Percentiles rank a stretch among this genome's conserved stretches.
Evolutionary conservation across 37 sponge, comb jelly and placozoan genomes (phyloP).

Genomic region (Bolinopsis microptera): DNA sequence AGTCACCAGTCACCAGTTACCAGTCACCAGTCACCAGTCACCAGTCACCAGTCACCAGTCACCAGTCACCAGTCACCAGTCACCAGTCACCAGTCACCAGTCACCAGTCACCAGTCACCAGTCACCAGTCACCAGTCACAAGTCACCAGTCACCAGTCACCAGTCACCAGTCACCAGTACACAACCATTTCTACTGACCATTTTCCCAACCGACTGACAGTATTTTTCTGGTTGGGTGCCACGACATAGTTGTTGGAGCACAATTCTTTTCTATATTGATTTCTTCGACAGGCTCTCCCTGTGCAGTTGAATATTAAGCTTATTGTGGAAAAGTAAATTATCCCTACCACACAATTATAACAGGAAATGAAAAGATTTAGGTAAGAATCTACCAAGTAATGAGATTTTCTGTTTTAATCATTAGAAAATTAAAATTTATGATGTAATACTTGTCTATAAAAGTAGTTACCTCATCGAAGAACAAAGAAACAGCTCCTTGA

Average conservation of each 20-base stretch:
- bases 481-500: conserved; percentile 77
- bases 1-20: background rate
- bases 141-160: background rate
- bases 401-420: too few species aligned
- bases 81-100: background rate
- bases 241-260: conserved; percentile 58
- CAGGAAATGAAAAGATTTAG: too few species aligned
- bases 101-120: background rate
- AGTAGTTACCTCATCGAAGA: conserved; percentile 83
- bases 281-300: conserved; percentile 55
- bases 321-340: too few species aligned
- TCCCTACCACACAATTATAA: too few species aligned
- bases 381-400: too few species aligned
- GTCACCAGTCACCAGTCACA: background rate
- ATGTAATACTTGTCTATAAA: too few species aligned
- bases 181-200: too few species aligned
- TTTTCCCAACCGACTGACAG: conserved; percentile 81
- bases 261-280: conserved; percentile 47
- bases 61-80: background rate
- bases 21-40: background rate
- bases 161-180: background rate
- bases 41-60: background rate
- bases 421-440: background rate
- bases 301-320: background rate
- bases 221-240: conserved; percentile 67